phyloP scores from a whole-genome alignment of 2,888 invertebrate genomes.

The Ernsta delagoae region DNA sequence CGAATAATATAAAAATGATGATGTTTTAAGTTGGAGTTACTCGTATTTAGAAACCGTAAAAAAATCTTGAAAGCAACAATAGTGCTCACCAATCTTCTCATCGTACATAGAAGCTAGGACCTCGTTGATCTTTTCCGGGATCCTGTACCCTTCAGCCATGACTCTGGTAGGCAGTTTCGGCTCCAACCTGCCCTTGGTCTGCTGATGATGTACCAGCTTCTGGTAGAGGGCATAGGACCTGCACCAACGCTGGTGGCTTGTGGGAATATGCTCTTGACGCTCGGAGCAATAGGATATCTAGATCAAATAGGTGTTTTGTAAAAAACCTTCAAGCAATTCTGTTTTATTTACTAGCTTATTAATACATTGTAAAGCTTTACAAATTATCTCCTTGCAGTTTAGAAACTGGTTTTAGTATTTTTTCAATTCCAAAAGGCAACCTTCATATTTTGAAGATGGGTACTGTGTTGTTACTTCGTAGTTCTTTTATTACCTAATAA shows the following conservation, averaged over 20 bases:
- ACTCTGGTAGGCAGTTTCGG: slow-evolving; percentile 84
- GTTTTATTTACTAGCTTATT: too few relatives aligned
- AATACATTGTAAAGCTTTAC: too few relatives aligned
- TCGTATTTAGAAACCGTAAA: neutral
- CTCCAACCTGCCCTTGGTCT: slow-evolving; percentile 82
- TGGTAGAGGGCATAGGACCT: slow-evolving; percentile 86
- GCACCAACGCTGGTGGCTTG: slow-evolving; percentile 86
- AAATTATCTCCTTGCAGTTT: neutral
- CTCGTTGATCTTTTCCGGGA: slow-evolving; percentile 77
- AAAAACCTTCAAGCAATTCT: too few relatives aligned
- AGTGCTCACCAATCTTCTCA: slow-evolving; percentile 68
- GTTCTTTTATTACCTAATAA: neutral
- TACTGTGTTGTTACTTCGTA: neutral
- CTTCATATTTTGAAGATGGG: too few relatives aligned
- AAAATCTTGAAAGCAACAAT: too few relatives aligned
- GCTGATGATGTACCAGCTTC: slow-evolving; percentile 85
- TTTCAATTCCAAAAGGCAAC: too few relatives aligned
- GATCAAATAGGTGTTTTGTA: slow-evolving; percentile 24
- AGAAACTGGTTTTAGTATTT: too few relatives aligned
- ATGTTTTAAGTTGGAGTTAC: too few relatives aligned
- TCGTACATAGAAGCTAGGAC: slow-evolving; percentile 77
- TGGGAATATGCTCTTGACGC: slow-evolving; percentile 76
- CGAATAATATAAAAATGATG: too few relatives aligned
- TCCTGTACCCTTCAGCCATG: slow-evolving; percentile 51
- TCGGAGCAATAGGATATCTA: slow-evolving; percentile 84